Base-by-base conservation (phyloP, 2,888 invertebrate genomes). In the Coelopa pilipes region DNA sequence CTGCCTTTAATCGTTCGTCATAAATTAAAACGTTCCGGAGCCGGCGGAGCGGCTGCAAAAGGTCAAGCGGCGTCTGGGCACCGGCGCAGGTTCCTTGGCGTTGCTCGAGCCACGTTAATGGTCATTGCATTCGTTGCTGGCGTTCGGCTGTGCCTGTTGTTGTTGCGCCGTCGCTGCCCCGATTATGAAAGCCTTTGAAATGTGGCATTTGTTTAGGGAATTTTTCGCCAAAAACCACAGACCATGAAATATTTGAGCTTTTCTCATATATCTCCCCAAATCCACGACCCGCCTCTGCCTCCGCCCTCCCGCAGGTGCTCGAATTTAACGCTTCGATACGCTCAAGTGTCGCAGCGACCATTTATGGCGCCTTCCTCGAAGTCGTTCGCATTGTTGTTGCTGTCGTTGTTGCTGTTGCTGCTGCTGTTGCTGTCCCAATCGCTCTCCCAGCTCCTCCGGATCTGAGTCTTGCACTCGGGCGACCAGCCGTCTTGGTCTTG, bases 381-480 rank as follows among this genome's bases (percentile, higher is more conserved):
- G 21, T 21, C 19, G 57, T 59, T 59, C 0, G 17, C 24, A 59
- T 17, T 59, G 57, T 59, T 59, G 57, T 21, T 59, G 21, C 10
- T 17, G 17, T 59, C 19, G 3, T 78, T 75, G 73, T 34, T 34
- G 34, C 7, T 77, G 72, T 73, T 78, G 74, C 76, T 76, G 75
- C 76, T 74, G 77, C 74, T 76, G 50, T 76, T 78, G 75, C 76
- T 79, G 70, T 49, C 49, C 10, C 49, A 49, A n/a, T n/a, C n/a
- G n/a, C 7, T 34, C 34, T 34, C 34, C 2, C 2, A 7, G 34
- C 34, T 34, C 34, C 34, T 34, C 34, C 34, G 7, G 34, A 34
- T 34, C 34, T 34, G 34, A 34, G 53, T 11, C 53, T 7, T 34
- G 34, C 34, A 34, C 53, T 15, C 13, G 5, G 10, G 10, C 13